phyloP scores from a whole-genome alignment of 2,888 invertebrate species.

The Keiferia lycopersicella region DNA sequence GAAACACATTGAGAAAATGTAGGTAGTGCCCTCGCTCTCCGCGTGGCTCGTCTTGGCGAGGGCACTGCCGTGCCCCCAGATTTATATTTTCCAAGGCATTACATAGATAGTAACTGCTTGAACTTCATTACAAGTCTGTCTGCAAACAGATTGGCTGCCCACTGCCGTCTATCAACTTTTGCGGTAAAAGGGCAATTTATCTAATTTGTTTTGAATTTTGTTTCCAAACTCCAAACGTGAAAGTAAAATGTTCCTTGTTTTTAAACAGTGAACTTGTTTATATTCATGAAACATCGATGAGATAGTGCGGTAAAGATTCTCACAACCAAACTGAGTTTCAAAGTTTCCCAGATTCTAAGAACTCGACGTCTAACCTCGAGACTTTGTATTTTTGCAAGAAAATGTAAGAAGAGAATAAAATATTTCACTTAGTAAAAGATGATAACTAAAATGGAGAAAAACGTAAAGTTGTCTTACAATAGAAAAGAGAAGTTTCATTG shows the following conservation, averaged over 20 bases:
- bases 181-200: neutral
- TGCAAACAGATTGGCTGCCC: conserved; percentile 7
- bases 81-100: neutral
- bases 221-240: neutral
- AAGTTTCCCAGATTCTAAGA: conserved; percentile 10
- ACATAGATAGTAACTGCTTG: conserved; percentile 23
- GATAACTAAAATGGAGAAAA: conserved; percentile 25
- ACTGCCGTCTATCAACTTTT: neutral
- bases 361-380: conserved; percentile 20
- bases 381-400: conserved; percentile 19
- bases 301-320: conserved; percentile 18
- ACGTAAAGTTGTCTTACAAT: conserved; percentile 58
- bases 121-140: conserved; percentile 31
- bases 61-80: too few species aligned
- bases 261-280: conserved; percentile 12
- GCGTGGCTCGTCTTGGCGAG: too few species aligned
- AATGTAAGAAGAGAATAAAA: conserved; percentile 10
- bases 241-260: conserved; percentile 17
- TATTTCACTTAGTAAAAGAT: conserved; percentile 22
- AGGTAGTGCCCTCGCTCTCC: too few species aligned
- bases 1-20: too few species aligned
- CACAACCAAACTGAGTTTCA: conserved; percentile 13
- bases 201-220: conserved; percentile 4
- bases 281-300: conserved; percentile 14
- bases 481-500: conserved; percentile 61